Percentiles rank a stretch among this genome's conserved stretches.
Evolutionary conservation across 2,113 vertebrate genomes (phyloP).

Genomic region (Labrus mixtus): DNA sequence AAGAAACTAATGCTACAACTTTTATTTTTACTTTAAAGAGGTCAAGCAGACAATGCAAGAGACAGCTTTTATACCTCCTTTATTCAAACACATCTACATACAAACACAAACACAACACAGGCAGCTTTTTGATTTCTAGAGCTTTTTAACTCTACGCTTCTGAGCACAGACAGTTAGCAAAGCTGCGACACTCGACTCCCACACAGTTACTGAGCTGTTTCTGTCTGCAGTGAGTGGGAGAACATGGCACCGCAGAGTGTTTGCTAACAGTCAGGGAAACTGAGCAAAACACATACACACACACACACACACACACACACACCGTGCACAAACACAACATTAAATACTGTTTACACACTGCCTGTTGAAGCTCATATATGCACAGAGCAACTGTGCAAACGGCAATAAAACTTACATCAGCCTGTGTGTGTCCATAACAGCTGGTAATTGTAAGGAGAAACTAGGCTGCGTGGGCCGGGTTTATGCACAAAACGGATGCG

Average conservation of each 20-base stretch:
- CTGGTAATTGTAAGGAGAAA: constrained; percentile 46
- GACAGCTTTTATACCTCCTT: constrained; percentile 23
- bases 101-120: constrained; percentile 8
- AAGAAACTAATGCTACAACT: neutral
- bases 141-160: constrained; percentile 29
- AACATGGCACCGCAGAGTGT: constrained; percentile 59
- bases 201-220: constrained; percentile 60
- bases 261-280: constrained; percentile 65
- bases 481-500: constrained; percentile 3
- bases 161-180: constrained; percentile 49
- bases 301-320: constrained; percentile 24
- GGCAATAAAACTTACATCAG: constrained; percentile 58
- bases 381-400: constrained; percentile 68
- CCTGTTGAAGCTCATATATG: constrained; percentile 66
- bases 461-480: constrained; percentile 10
- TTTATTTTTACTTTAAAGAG: constrained; percentile 34
- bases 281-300: constrained; percentile 42
- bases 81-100: constrained; percentile 40
- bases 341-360: constrained; percentile 78
- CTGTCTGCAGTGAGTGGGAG: constrained; percentile 63
- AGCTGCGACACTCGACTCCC: constrained; percentile 61
- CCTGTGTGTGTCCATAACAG: constrained; percentile 45
- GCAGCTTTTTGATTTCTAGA: constrained; percentile 49
- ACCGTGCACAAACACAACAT: constrained; percentile 64
- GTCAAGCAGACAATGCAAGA: constrained; percentile 9